Evolutionary conservation across 2,797 vertebrate species (phyloP).

Genomic region (Tapera naevia): DNA sequence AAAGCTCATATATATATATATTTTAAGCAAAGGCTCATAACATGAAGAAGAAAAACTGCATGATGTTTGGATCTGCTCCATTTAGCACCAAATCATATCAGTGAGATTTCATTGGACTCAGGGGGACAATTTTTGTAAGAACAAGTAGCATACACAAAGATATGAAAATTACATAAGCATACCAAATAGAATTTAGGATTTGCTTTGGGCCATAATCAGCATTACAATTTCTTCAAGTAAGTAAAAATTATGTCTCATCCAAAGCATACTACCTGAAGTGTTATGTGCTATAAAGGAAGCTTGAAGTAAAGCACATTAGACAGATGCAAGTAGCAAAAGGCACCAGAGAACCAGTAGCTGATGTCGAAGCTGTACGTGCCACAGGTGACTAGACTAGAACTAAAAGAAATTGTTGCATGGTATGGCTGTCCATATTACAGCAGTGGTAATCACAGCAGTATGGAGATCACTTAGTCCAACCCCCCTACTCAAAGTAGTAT

Average conservation of each 20-base stretch:
- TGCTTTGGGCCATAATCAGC: conserved; percentile 3
- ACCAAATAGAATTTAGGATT: background rate
- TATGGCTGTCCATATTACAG: background rate
- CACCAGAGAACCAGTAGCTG: background rate
- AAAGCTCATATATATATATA: background rate
- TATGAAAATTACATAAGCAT: background rate
- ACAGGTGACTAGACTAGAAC: background rate
- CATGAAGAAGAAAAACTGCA: background rate
- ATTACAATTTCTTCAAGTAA: conserved; percentile 5
- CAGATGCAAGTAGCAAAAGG: background rate
- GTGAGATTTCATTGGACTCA: conserved; percentile 23
- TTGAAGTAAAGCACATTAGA: background rate
- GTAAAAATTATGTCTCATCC: background rate
- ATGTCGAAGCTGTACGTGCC: background rate
- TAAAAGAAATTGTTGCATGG: background rate
- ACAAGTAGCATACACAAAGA: conserved; percentile 5
- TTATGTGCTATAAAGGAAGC: background rate
- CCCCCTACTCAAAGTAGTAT: background rate
- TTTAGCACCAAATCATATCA: conserved; percentile 31
- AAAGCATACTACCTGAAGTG: background rate
- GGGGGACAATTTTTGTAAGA: conserved; percentile 13
- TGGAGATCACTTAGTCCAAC: background rate
- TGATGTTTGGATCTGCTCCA: conserved; percentile 22
- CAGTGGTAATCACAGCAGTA: background rate
- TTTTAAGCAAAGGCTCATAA: conserved; percentile 2